A percentile compares a stretch with the other conserved stretches of the same genome.
Conservation (phyloP, 2,888 invertebrate species). For the Platerodrilus igneus region DNA sequence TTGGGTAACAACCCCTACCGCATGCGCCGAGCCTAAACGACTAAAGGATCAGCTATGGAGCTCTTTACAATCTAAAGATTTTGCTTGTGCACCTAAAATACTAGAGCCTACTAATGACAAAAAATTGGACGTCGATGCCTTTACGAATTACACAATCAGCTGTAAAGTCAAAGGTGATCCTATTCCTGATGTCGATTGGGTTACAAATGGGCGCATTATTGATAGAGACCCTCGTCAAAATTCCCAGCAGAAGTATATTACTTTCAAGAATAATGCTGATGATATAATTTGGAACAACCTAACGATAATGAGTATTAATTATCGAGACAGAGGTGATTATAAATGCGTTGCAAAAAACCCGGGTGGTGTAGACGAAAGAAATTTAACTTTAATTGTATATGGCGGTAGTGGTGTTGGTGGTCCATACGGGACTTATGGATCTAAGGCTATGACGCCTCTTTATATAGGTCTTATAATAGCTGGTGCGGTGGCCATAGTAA, state of each 20-base stretch:
- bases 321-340: conserved; percentile 53
- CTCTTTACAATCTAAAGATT: conserved; percentile 64
- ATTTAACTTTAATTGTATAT: conserved; percentile 58
- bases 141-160: conserved; percentile 64
- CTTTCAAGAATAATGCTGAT: conserved; percentile 36
- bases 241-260: conserved; percentile 48
- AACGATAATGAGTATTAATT: conserved; percentile 50
- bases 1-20: conserved; percentile 69
- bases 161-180: conserved; percentile 76
- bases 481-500: conserved; percentile 49
- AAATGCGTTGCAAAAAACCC: conserved; percentile 75
- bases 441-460: conserved; percentile 37
- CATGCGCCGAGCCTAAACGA: conserved; percentile 65
- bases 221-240: conserved; percentile 50
- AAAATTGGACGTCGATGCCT: conserved; percentile 57
- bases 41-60: conserved; percentile 70
- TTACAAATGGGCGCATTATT: conserved; percentile 60
- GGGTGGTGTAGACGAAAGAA: conserved; percentile 74
- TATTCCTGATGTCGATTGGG: conserved; percentile 71
- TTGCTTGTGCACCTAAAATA: conserved; percentile 79
- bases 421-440: conserved; percentile 24
- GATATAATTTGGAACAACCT: conserved; percentile 55
- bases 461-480: conserved; percentile 49
- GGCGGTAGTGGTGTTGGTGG: conserved; percentile 39
- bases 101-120: conserved; percentile 58